Conservation (phyloP, 2,797 vertebrate genomes). For the Avahi laniger region DNA sequence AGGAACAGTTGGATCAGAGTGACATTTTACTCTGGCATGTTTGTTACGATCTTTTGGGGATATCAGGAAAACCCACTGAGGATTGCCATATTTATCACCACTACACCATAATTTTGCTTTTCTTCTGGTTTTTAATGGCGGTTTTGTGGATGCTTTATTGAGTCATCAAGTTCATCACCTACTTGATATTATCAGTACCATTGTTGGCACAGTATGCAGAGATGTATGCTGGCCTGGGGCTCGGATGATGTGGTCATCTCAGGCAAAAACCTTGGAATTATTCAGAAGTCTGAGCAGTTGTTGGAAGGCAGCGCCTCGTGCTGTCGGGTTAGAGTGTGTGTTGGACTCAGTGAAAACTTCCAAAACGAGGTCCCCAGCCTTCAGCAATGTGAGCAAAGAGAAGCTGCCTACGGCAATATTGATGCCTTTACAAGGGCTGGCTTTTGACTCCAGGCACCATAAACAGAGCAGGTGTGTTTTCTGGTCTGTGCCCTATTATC, state of each 20-base stretch:
- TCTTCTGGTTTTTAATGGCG: not conserved
- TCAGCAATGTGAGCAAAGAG: not conserved
- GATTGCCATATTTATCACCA: not conserved
- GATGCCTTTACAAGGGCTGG: not conserved
- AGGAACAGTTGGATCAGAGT: not conserved
- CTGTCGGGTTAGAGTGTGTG: not conserved
- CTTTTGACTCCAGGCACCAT: not conserved
- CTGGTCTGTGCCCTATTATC: not conserved
- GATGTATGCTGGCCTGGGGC: too few species aligned
- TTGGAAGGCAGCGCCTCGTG: not conserved
- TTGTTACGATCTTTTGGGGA: not conserved
- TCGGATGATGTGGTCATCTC: not conserved
- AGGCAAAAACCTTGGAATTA: not conserved
- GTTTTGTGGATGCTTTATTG: not conserved
- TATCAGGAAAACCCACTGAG: not conserved
- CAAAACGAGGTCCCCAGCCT: not conserved
- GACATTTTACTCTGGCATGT: not conserved
- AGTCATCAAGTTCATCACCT: not conserved
- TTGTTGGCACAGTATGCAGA: not conserved
- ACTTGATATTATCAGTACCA: not conserved
- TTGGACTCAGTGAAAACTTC: not conserved
- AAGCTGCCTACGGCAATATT: fast-evolving
- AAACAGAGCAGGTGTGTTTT: not conserved
- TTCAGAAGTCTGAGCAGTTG: not conserved
- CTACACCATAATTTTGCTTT: not conserved